Conservation (phyloP, 2,888 invertebrate species). For the Lithosia quadra region DNA sequence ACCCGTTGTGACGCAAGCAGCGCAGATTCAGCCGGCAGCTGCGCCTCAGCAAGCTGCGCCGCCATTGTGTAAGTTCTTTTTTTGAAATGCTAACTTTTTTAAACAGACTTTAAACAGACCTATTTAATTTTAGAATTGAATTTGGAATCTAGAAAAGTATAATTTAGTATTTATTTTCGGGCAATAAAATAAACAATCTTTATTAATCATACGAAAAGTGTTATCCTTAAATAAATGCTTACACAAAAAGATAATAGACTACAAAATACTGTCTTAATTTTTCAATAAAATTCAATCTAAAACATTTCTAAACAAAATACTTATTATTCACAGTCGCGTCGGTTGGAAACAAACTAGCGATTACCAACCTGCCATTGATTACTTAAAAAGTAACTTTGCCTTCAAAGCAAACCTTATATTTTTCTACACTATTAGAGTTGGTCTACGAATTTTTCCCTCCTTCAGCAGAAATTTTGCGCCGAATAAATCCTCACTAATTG, state of each 20-base stretch:
- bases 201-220: too few species aligned
- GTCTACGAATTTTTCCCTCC: constrained; percentile 58
- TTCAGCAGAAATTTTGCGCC: constrained; percentile 63
- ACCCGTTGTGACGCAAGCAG: constrained; percentile 84
- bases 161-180: neutral
- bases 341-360: neutral
- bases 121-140: neutral
- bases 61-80: constrained; percentile 77
- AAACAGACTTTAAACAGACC: neutral
- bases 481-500: constrained; percentile 72
- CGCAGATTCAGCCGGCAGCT: constrained; percentile 78
- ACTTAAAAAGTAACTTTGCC: neutral
- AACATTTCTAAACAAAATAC: neutral
- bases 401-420: constrained; percentile 5
- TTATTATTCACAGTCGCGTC: neutral
- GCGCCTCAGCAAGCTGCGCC: constrained; percentile 71
- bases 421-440: constrained; percentile 29
- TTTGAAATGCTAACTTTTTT: neutral
- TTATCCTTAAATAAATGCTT: too few species aligned
- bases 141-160: neutral
- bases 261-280: neutral
- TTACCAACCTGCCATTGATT: neutral
- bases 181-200: too few species aligned
- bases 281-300: neutral
- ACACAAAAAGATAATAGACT: too few species aligned